A percentile compares a stretch with the other conserved stretches of the same genome.
These are phyloP conservation scores for Rallus limicola DNA, from an alignment of 2,113 vertebrate species.

Conservation along the genomic window DNA sequence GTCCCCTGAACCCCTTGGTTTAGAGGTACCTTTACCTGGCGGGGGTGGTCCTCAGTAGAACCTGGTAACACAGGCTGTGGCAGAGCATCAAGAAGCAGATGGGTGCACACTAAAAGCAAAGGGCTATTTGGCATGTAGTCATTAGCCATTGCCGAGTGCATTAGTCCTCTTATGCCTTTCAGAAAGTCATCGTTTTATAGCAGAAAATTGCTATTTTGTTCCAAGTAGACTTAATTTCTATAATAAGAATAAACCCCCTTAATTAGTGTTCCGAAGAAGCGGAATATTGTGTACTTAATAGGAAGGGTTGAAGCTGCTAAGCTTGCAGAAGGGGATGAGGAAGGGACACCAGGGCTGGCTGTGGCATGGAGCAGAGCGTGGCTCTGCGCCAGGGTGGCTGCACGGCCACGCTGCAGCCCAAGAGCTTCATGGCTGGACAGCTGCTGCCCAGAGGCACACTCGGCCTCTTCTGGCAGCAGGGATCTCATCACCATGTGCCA, in stretches of 20 bases:
- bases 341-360: fast-evolving
- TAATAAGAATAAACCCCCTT: background rate
- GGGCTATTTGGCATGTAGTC: background rate
- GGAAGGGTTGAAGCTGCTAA: background rate
- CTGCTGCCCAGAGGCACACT: fast-evolving
- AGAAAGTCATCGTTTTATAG: conserved; percentile 20
- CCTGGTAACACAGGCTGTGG: fast-evolving
- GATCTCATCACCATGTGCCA: background rate
- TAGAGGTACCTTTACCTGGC: background rate
- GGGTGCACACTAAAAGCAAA: background rate
- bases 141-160: background rate
- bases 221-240: conserved; percentile 36
- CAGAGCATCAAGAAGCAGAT: background rate
- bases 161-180: conserved; percentile 36
- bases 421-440: fast-evolving
- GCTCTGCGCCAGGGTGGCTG: background rate
- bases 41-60: background rate
- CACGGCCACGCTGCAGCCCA: fast-evolving
- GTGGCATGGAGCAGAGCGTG: fast-evolving
- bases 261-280: background rate
- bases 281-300: background rate
- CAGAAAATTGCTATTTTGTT: conserved; percentile 51
- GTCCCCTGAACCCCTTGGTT: background rate
- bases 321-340: fast-evolving
- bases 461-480: background rate